These are phyloP conservation scores for Eupsilia transversa DNA, from an alignment of 2,888 invertebrate species.

Conservation along the genomic window DNA sequence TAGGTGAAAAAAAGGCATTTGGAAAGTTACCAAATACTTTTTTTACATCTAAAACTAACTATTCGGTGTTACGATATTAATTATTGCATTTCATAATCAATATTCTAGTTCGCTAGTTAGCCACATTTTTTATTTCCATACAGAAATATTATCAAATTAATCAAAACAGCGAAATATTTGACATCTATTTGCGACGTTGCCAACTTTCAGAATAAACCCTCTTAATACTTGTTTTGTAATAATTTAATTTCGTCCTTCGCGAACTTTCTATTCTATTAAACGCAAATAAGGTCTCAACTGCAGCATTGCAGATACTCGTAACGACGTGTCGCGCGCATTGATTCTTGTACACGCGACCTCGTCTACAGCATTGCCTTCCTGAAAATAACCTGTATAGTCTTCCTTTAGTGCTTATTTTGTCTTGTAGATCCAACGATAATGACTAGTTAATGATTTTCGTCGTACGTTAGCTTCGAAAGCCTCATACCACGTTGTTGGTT, in stretches of 20 bases:
- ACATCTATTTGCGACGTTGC: no score
- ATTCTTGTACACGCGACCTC: slow-evolving; percentile 42
- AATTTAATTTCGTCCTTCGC: neutral
- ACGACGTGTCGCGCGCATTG: slow-evolving; percentile 54
- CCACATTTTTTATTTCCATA: no score
- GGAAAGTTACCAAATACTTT: no score
- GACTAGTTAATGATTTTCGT: neutral
- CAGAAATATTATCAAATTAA: no score
- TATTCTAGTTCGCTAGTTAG: no score
- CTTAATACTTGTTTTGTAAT: neutral
- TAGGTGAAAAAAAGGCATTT: no score
- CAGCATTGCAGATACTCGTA: slow-evolving; percentile 63
- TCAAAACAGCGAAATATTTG: no score
- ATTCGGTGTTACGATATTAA: no score
- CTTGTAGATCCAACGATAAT: neutral
- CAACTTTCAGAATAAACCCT: no score
- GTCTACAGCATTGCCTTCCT: neutral
- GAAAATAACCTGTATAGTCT: slow-evolving; percentile 16
- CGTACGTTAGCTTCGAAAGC: neutral
- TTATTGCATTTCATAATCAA: no score
- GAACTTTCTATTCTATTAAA: slow-evolving; percentile 2
- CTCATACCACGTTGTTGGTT: neutral
- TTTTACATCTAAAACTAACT: no score
- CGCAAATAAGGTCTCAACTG: slow-evolving; percentile 37
- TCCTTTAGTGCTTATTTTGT: slow-evolving; percentile 12